These are phyloP conservation scores for Megaceryle torquata DNA, from an alignment of 2,113 vertebrate genomes.

Conservation along the genomic window DNA sequence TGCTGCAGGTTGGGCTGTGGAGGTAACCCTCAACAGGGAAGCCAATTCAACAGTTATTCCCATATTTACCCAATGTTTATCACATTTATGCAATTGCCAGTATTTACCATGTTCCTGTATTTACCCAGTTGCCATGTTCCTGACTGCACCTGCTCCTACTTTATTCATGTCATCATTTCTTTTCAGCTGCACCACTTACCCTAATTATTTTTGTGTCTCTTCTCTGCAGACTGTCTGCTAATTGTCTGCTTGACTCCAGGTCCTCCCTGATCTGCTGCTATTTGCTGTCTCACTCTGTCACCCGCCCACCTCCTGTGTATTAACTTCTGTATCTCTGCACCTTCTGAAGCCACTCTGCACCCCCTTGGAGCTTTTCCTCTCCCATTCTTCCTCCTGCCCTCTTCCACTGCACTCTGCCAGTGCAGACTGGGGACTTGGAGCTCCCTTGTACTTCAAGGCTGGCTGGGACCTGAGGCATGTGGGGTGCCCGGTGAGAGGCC, in stretches of 20 bases:
- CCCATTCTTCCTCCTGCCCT: background rate
- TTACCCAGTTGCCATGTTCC: background rate
- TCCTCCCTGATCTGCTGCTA: background rate
- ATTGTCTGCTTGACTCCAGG: slow-evolving; percentile 27
- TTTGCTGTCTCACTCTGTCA: background rate
- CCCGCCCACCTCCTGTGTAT: background rate
- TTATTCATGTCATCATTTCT: slow-evolving; percentile 17
- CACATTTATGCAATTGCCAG: background rate
- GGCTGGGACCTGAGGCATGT: background rate
- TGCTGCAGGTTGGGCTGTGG: background rate
- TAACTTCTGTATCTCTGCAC: background rate
- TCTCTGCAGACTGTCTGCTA: slow-evolving; percentile 28
- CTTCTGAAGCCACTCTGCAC: background rate
- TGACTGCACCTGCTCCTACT: background rate
- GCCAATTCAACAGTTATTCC: background rate
- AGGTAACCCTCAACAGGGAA: background rate
- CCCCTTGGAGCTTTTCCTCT: background rate
- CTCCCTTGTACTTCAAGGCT: background rate
- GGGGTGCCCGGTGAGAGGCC: background rate
- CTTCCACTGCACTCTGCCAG: background rate
- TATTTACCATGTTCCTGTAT: background rate
- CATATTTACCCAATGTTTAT: background rate
- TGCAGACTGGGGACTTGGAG: background rate
- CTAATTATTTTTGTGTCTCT: slow-evolving; percentile 38
- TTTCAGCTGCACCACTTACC: slow-evolving; percentile 26